Conservation (phyloP, 2,797 vertebrate species). For the Eremophila alpestris region DNA sequence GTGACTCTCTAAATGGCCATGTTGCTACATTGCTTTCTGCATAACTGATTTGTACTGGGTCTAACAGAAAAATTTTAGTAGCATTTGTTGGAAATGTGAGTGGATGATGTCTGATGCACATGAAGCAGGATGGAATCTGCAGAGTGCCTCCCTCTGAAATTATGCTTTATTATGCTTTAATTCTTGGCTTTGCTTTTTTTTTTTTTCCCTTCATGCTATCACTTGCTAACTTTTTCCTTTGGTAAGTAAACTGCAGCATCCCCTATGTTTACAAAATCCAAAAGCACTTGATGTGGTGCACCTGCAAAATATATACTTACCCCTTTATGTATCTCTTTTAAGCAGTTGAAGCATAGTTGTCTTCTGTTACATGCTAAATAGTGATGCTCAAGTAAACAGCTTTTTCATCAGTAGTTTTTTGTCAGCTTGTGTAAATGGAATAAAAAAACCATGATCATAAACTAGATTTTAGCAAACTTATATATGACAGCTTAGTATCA, state of each 20-base stretch:
- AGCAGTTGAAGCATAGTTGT: not conserved
- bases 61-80: not conserved
- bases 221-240: slow-evolving; percentile 72
- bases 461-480: not conserved
- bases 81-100: not conserved
- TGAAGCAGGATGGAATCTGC: not conserved
- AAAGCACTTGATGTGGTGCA: not conserved
- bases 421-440: not conserved
- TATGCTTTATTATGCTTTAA: slow-evolving; percentile 58
- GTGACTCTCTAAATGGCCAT: slow-evolving; percentile 23
- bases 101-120: not conserved
- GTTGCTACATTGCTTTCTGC: slow-evolving; percentile 35
- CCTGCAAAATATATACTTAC: not conserved
- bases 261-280: not conserved
- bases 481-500: not conserved
- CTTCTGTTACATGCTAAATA: not conserved
- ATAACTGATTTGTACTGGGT: not conserved
- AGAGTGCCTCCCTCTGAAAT: slow-evolving; percentile 16
- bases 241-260: slow-evolving; percentile 79
- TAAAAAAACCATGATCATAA: not conserved
- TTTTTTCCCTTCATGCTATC: slow-evolving; percentile 68
- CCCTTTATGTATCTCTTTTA: not conserved
- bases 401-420: not conserved
- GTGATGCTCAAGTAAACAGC: not conserved
- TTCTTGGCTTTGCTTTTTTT: slow-evolving; percentile 59